Evolutionary conservation across 2,113 vertebrate species (phyloP).

Genomic region (Myrmecophaga tridactyla): DNA sequence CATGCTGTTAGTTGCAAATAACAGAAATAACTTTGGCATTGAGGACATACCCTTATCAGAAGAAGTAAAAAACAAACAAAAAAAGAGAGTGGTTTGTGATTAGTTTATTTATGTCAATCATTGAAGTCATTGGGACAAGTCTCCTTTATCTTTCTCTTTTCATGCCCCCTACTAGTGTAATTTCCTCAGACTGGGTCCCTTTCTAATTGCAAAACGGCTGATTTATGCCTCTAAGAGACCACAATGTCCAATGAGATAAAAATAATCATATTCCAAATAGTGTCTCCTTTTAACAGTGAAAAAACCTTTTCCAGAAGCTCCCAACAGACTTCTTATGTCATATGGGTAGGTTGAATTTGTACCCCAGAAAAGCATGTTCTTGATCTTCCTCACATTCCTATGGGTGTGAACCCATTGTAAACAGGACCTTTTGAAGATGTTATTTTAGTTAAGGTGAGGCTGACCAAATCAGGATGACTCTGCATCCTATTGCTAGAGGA

Average conservation of each 20-base stretch:
- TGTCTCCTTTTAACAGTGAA: neutral
- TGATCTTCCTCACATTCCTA: no score
- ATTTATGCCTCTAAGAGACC: neutral
- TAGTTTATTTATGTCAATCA: neutral
- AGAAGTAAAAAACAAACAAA: neutral
- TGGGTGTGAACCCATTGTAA: no score
- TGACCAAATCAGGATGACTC: no score
- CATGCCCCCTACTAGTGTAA: neutral
- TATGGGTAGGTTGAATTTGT: no score
- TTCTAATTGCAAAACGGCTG: constrained; percentile 20
- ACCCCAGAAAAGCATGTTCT: no score
- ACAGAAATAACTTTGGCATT: neutral
- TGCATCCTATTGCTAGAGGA: no score
- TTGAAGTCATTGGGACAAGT: neutral
- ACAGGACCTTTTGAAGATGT: no score
- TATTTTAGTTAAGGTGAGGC: no score
- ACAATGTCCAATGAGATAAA: neutral
- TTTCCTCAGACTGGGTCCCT: neutral
- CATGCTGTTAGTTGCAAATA: neutral
- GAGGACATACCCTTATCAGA: neutral
- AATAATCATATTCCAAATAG: neutral
- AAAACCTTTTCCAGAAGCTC: neutral
- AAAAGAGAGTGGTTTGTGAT: neutral
- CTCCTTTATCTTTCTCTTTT: neutral
- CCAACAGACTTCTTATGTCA: neutral